Base-by-base conservation (phyloP, 2,888 invertebrate species). In the Drosophila mulleri region DNA sequence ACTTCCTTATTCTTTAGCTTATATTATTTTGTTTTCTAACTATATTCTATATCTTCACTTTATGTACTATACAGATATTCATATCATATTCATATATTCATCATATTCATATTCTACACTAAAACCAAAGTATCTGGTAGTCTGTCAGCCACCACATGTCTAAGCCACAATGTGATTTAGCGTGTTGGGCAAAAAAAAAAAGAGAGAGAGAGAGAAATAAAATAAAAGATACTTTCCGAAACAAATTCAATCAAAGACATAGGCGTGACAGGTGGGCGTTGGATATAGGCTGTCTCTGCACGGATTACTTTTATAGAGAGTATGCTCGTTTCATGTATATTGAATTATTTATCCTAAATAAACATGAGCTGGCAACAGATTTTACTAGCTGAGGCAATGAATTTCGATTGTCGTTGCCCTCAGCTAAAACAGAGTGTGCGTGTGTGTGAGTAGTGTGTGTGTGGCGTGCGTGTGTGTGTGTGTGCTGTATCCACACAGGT, bases 281-380 rank as follows among this genome's bases (percentile, higher is more conserved):
- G 75, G 79, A 62, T 62, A 71, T 64, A 70, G 67, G 61, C 62
- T 71, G 53, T 47, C 48, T 65, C 54, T 26, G 64, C 67, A 42
- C 47, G 60, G 67, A 67, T 78, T 79, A 71, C 65, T 78, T 74
- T 66, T 74, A 81, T 66, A 59, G n/a, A 41, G 53, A 41, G 53
- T 39, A 6, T 47, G 58, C 66, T 70, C 67, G 58, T 78, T 60
- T 67, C 67, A 58, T 63, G 67, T 77, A 88, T 84, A 89, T 86
- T 86, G 88, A 88, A 86, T 89, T 89, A 86, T 86, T 86, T 82
- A 89, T 85, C 86, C 86, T 84, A 89, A 86, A 75, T 81, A 83
- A 86, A 86, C 85, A 89, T 77, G 79, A 78, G 70, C 88, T 72
- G 73, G 59, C 65, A 77, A 72, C 69, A 88, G 88, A 88, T 88